Evolutionary conservation across 2,113 vertebrate genomes (phyloP).

Genomic region (Neodontobutis hainanensis): DNA sequence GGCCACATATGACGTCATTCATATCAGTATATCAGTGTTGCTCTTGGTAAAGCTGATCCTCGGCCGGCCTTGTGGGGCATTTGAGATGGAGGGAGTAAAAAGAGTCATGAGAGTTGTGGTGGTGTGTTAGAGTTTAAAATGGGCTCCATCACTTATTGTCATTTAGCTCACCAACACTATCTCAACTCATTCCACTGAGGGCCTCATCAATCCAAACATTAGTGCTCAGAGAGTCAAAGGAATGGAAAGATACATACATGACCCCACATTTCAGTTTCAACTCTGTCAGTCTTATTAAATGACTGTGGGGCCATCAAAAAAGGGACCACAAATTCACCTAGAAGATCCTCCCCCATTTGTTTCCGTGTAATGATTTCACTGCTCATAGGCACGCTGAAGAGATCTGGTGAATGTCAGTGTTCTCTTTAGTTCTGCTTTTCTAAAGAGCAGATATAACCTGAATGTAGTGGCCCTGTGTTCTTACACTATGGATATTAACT

Average conservation of each 20-base stretch:
- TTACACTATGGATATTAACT: slow-evolving; percentile 31
- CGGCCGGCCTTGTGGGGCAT: slow-evolving; percentile 41
- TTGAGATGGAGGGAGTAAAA: slow-evolving; percentile 25
- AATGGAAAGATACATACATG: slow-evolving; percentile 38
- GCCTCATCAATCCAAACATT: slow-evolving; percentile 59
- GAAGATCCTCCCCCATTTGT: neutral
- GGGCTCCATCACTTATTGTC: slow-evolving; percentile 27
- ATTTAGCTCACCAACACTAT: slow-evolving; percentile 17
- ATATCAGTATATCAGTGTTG: slow-evolving; percentile 28
- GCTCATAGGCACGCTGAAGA: slow-evolving; percentile 14
- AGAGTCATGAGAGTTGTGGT: slow-evolving; percentile 39
- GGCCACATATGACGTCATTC: slow-evolving; percentile 49
- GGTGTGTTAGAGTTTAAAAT: slow-evolving; percentile 52
- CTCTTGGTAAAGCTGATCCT: slow-evolving; percentile 56
- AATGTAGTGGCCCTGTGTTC: slow-evolving; percentile 14
- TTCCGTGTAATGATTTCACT: slow-evolving; percentile 18
- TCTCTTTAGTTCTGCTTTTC: slow-evolving; percentile 26
- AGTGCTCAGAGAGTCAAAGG: slow-evolving; percentile 29
- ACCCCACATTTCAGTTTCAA: slow-evolving; percentile 33
- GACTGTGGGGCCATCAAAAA: slow-evolving; percentile 18
- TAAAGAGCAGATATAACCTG: slow-evolving; percentile 18
- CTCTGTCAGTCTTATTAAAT: slow-evolving; percentile 30
- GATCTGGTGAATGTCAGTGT: slow-evolving; percentile 13
- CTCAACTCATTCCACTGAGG: slow-evolving; percentile 56
- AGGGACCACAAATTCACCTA: slow-evolving; percentile 11